phyloP scores from a whole-genome alignment of 2,113 vertebrate genomes.

The Garra rufa region DNA sequence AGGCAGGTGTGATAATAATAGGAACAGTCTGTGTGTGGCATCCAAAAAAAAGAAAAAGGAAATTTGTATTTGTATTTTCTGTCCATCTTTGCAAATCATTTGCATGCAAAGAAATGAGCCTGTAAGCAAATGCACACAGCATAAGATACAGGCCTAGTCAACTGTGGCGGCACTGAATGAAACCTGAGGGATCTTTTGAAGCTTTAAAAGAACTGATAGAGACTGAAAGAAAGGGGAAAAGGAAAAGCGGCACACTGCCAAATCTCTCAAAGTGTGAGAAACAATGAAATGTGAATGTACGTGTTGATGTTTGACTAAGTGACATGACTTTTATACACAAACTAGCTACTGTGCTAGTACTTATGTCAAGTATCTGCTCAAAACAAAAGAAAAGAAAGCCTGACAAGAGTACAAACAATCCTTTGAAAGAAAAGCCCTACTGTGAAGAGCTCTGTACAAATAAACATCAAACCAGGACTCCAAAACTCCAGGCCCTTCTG shows the following conservation, averaged over 20 bases:
- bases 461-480: neutral
- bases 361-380: neutral
- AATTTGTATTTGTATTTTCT: neutral
- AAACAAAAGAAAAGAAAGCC: constrained; percentile 26
- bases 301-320: constrained; percentile 3
- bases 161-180: neutral
- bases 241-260: neutral
- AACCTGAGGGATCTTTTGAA: neutral
- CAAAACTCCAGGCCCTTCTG: neutral
- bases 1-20: neutral
- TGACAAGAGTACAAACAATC: constrained; percentile 3
- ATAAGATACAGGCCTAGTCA: neutral
- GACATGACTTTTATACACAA: neutral
- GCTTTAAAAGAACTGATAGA: neutral
- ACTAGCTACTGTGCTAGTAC: neutral
- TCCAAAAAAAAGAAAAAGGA: neutral
- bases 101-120: neutral
- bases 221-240: neutral
- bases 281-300: neutral
- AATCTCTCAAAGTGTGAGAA: neutral
- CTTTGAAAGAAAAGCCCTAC: neutral
- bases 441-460: neutral
- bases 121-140: neutral
- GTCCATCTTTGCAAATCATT: neutral
- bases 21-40: neutral